Evolutionary conservation across 2,797 vertebrate species (phyloP), one percentile per base, ranked within the genome.

Genomic region (Pangasius sanitwongsei): DNA sequence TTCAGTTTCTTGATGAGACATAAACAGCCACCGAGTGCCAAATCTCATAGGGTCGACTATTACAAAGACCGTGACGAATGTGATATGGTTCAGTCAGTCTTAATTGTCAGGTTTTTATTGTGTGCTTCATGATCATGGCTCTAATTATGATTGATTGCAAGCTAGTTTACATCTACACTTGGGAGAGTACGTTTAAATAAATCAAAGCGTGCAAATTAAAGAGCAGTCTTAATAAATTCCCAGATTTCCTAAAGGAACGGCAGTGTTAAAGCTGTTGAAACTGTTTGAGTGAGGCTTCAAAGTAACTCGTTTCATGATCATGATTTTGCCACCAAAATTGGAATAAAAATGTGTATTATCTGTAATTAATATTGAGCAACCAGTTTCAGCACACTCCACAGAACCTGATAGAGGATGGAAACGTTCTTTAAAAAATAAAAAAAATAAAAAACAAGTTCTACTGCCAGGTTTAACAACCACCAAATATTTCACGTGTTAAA

Each of bases 11-110:
- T 50, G 41, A 84, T 53, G n/a, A 90, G 85, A 92, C 94, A 72
- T 2, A 90, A 92, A 90, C 85, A 20, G 90, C 84, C 31, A 18
- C n/a, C 57, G 88, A 89, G 89, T 86, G 81, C 88, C 1, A 6
- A 63, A 28, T 59, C 57, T 44, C 11, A 67, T 78, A 4, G 48
- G 48, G n/a, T 59, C 37, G 1, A 63, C 83, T 20, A 11, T 6
- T 50, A 50, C 6, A 67, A 78, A 37, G 16, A 85, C 55, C 13
- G 75, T 28, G 72, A 55, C 80, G 9, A 2, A 84, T 15, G 57
- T n/a, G 82, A 18, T 34, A 70, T 25, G 48, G 18, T 70, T 86
- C 23, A 44, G 16, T 69, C 78, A 13, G 34, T 28, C 13, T 82
- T 82, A 59, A 82, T 48, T 48, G 63, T 84, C 28, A 34, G 63